Base-by-base conservation (phyloP, 2,888 invertebrate species). In the Vanessa cardui region DNA sequence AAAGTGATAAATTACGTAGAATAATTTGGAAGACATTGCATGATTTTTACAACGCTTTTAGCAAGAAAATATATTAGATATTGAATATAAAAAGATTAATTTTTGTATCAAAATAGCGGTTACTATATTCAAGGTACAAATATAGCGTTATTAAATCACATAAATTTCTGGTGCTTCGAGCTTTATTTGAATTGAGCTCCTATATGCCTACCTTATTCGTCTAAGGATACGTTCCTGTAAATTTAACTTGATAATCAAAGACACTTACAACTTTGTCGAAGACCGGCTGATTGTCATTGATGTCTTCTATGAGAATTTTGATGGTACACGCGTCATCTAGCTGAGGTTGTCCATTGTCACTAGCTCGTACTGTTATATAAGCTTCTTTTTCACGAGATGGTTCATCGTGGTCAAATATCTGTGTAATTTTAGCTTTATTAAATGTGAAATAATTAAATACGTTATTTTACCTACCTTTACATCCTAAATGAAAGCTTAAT, bases 241-340 rank as follows among this genome's bases (percentile, higher is more conserved):
- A 49, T 50, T 39, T 8, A 20, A 15, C 56, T 63, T 61, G 21
- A 20, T n/a, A 63, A 61, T 44, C n/a, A 21, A 67, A 39, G 46
- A 77, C 81, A 94, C 95, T 94, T 89, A 96, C 96, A 88, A 94
- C 94, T 95, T 96, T 96, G 84, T 97, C 96, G 89, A 96, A 96
- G 76, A 95, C 95, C 6, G 97, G 97, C 18, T 89, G 92, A 83
- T 99, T 99, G 86, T 99, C 99, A 90, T 99, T 99, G 82, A 98
- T 95, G 88, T 99, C 99, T 80, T 95, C 95, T 73, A 99, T 96
- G 72, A 96, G 95, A 65, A 98, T 97, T 92, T 96, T 97, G 84
- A 99, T 97, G 6, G 98, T 98, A 88, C 99, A 99, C 65, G 98
- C 97, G 79, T 98, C 98, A 77, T 98, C 98, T 63, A 99, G 92